Conservation (phyloP, 1,140 invertebrate species). For the Stegodyphus mimosarum region DNA sequence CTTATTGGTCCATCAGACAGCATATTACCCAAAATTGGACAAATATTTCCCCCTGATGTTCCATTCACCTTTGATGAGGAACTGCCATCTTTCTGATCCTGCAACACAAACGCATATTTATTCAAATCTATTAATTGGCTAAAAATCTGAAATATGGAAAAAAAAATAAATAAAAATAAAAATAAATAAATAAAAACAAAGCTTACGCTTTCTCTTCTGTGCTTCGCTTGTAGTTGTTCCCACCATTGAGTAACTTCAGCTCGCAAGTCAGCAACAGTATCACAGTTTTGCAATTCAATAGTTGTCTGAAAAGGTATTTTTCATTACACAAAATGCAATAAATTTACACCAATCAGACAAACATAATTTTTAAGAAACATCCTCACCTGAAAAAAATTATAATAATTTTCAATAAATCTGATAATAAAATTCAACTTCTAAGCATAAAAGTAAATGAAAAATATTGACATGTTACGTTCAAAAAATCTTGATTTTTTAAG, state of each 20-base stretch:
- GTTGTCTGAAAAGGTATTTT: constrained; percentile 71
- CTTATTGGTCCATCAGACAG: constrained; percentile 83
- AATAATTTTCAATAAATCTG: no score
- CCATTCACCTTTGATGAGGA: constrained; percentile 34
- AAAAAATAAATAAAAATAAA: neutral
- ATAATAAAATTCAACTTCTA: no score
- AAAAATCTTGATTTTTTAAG: no score
- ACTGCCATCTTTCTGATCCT: constrained; percentile 20
- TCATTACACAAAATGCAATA: neutral
- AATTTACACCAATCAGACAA: no score
- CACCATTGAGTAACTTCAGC: constrained; percentile 95
- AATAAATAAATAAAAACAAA: neutral
- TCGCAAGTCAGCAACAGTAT: constrained; percentile 88
- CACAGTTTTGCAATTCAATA: constrained; percentile 80
- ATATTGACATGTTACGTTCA: no score
- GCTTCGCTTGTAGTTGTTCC: constrained; percentile 73
- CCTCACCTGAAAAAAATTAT: no score
- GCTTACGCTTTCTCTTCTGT: constrained; percentile 39
- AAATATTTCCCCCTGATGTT: constrained; percentile 20
- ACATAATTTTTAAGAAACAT: no score
- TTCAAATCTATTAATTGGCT: neutral
- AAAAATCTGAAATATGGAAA: constrained; percentile 29
- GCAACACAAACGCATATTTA: neutral
- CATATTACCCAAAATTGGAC: constrained; percentile 69
- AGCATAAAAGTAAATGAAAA: no score